Conservation (phyloP, 2,888 invertebrate genomes). For the Yponomeuta sedellus region DNA sequence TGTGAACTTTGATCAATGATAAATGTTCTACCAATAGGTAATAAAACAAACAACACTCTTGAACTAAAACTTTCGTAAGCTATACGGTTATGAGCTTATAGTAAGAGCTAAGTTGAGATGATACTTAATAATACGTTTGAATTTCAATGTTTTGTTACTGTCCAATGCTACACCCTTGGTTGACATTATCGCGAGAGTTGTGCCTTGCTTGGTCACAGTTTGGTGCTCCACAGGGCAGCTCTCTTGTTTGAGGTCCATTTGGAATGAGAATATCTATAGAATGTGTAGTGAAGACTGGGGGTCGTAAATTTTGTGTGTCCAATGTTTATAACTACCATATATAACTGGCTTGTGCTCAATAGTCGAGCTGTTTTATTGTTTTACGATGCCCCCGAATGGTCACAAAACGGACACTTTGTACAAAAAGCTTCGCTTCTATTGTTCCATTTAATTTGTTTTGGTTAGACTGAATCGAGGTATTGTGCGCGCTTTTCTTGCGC, state of each 20-base stretch:
- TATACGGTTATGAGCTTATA: too few relatives aligned
- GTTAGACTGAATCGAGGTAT: slow-evolving; percentile 37
- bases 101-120: too few relatives aligned
- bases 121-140: too few relatives aligned
- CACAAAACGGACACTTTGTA: slow-evolving; percentile 27
- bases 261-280: neutral
- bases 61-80: too few relatives aligned
- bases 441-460: slow-evolving; percentile 66
- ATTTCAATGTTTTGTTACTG: too few relatives aligned
- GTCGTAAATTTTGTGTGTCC: slow-evolving; percentile 28
- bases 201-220: too few relatives aligned
- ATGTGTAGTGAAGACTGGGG: neutral
- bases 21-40: too few relatives aligned
- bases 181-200: neutral
- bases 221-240: neutral
- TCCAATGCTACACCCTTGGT: too few relatives aligned
- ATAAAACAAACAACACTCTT: too few relatives aligned
- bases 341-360: slow-evolving; percentile 24
- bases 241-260: neutral
- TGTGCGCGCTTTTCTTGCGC: slow-evolving; percentile 8
- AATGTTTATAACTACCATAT: slow-evolving; percentile 58
- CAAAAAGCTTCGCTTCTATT: slow-evolving; percentile 27
- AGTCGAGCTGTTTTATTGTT: slow-evolving; percentile 25
- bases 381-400: slow-evolving; percentile 64
- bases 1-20: too few relatives aligned